Percentiles rank a stretch among this genome's conserved stretches.
These are phyloP conservation scores for Sebastes matsubarae DNA, from an alignment of 2,797 vertebrate species.

Conservation along the genomic window DNA sequence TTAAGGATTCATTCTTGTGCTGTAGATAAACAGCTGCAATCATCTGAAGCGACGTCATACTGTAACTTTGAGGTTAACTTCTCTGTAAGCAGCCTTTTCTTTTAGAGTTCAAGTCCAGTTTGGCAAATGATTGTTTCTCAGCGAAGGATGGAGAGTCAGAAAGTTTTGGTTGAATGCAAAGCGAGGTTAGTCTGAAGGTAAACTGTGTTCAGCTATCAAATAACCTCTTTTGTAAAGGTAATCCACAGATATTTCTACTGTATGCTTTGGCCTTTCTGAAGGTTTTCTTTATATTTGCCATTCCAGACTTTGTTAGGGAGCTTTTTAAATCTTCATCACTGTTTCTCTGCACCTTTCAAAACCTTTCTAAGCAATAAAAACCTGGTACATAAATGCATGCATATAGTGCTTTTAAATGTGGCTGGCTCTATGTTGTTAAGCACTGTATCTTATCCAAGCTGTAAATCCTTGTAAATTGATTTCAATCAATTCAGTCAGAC, in stretches of 20 bases:
- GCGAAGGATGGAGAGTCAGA: background rate
- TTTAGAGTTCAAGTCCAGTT: background rate
- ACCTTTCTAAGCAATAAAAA: background rate
- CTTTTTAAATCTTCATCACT: background rate
- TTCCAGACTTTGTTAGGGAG: background rate
- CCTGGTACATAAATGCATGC: background rate
- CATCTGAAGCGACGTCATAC: rapidly evolving
- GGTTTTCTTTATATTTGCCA: background rate
- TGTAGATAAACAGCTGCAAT: background rate
- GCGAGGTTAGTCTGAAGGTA: background rate
- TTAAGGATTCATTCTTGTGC: background rate
- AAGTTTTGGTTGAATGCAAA: background rate
- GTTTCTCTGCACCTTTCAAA: background rate
- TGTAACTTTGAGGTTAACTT: background rate
- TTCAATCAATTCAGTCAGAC: background rate
- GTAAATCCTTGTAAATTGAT: background rate
- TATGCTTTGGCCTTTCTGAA: background rate
- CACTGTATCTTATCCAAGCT: background rate
- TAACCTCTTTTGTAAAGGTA: background rate
- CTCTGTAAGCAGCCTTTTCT: background rate
- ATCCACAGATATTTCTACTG: too few species aligned
- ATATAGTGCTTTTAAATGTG: background rate
- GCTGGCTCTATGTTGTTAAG: background rate
- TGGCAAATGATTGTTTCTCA: background rate
- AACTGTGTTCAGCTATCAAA: background rate